Evolutionary conservation across 1,140 invertebrate species (phyloP).

Genomic region (Drosophila auraria): DNA sequence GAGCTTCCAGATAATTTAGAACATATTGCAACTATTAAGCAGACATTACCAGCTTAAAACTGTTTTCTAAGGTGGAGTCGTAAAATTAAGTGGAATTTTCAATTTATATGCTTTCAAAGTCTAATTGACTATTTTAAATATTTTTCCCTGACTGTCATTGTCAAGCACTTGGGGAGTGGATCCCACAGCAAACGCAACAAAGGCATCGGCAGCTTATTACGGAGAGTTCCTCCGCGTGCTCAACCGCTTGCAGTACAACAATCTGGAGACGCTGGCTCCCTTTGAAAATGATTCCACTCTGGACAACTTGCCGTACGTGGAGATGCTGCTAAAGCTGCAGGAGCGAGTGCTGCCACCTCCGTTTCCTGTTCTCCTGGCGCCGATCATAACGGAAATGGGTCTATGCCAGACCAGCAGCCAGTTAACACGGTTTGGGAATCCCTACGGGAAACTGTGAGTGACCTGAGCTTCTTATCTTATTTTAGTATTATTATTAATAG

Average conservation of each 20-base stretch:
- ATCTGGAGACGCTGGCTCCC: slow-evolving; percentile 48
- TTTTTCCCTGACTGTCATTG: background rate
- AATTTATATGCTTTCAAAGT: too few relatives aligned
- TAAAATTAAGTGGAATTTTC: too few relatives aligned
- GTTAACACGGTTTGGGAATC: slow-evolving; percentile 62
- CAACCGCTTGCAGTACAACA: slow-evolving; percentile 56
- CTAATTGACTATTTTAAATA: background rate
- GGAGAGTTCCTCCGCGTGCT: slow-evolving; percentile 49
- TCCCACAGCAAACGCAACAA: background rate
- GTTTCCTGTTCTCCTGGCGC: slow-evolving; percentile 17
- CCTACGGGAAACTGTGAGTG: slow-evolving; percentile 54
- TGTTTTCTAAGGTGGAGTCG: too few relatives aligned
- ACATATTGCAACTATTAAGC: background rate
- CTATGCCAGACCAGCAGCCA: slow-evolving; percentile 67
- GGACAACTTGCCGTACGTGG: slow-evolving; percentile 46
- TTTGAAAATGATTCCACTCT: slow-evolving; percentile 64
- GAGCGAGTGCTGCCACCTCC: slow-evolving; percentile 12
- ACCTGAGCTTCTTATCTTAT: background rate
- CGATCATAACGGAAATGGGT: slow-evolving; percentile 70
- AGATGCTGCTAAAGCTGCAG: slow-evolving; percentile 47
- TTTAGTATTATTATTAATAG: too few relatives aligned
- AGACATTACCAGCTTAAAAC: background rate
- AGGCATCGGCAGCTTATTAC: slow-evolving; percentile 46
- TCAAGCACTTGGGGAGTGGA: slow-evolving; percentile 53
- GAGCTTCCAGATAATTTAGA: background rate